Conservation (phyloP, 2,797 vertebrate genomes). For the Acropternis orthonyx region DNA sequence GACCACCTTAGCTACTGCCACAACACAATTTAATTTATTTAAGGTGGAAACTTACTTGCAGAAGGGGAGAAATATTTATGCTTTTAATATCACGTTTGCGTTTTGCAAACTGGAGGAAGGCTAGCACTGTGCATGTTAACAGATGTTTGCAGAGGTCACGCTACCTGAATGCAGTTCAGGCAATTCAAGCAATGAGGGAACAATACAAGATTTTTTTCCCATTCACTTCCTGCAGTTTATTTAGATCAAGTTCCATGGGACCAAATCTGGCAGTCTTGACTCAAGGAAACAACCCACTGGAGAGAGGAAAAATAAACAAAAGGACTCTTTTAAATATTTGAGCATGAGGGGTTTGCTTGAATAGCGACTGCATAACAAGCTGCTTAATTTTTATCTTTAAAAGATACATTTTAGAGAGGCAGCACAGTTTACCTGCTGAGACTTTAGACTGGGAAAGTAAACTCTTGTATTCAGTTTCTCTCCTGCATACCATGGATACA, state of each 20-base stretch:
- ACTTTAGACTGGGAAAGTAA: neutral
- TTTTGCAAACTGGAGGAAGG: slow-evolving; percentile 12
- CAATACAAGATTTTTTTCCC: slow-evolving; percentile 26
- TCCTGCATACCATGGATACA: rapidly evolving
- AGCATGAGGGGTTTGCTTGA: slow-evolving; percentile 24
- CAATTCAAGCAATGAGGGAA: slow-evolving; percentile 54
- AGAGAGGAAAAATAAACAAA: slow-evolving; percentile 61
- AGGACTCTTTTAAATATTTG: slow-evolving; percentile 54
- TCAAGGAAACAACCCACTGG: slow-evolving; percentile 57
- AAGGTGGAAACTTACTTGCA: slow-evolving; percentile 79
- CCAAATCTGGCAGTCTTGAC: slow-evolving; percentile 62
- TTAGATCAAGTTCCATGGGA: slow-evolving; percentile 66
- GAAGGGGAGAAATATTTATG: slow-evolving; percentile 37
- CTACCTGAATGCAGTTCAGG: slow-evolving; percentile 62
- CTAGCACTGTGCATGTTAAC: neutral
- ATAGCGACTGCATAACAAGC: neutral
- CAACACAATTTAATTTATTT: slow-evolving; percentile 80
- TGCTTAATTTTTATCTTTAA: slow-evolving; percentile 42
- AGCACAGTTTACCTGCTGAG: neutral
- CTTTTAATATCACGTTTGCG: slow-evolving; percentile 14
- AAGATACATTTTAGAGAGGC: neutral
- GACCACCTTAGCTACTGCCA: slow-evolving; percentile 82
- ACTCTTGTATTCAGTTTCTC: neutral
- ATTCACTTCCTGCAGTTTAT: slow-evolving; percentile 54
- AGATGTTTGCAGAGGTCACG: slow-evolving; percentile 68